Evolutionary conservation across 2,113 vertebrate species (phyloP).

Genomic region (Struthidea cinerea): DNA sequence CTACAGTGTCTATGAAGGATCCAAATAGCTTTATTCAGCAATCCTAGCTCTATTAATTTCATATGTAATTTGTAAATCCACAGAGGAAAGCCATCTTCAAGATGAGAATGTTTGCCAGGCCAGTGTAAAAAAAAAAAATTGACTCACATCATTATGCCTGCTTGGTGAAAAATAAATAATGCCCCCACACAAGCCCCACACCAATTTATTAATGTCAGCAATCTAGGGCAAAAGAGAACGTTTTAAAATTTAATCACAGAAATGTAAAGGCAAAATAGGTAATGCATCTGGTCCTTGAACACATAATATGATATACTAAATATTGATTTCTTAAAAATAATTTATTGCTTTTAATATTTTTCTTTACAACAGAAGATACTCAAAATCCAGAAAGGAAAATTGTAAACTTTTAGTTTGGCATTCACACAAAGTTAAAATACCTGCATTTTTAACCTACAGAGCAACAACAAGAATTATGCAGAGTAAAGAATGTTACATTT

Average conservation of each 20-base stretch:
- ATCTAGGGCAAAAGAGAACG: slow-evolving; percentile 70
- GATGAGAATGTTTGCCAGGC: slow-evolving; percentile 66
- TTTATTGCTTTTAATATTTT: slow-evolving; percentile 99
- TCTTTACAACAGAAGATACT: slow-evolving; percentile 95
- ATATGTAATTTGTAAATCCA: slow-evolving; percentile 63
- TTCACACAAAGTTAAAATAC: slow-evolving; percentile 93
- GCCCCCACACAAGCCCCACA: background rate
- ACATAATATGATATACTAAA: slow-evolving; percentile 96
- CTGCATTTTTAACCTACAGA: slow-evolving; percentile 83
- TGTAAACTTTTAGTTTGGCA: slow-evolving; percentile 99
- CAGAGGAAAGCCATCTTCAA: slow-evolving; percentile 69
- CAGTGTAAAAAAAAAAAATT: slow-evolving; percentile 45
- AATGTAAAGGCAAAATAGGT: slow-evolving; percentile 87
- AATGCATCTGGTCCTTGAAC: slow-evolving; percentile 89
- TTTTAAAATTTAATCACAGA: slow-evolving; percentile 75
- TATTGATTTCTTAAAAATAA: slow-evolving; percentile 98
- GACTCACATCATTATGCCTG: slow-evolving; percentile 50
- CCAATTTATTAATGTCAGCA: slow-evolving; percentile 70
- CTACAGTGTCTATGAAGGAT: slow-evolving; percentile 55
- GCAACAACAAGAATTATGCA: slow-evolving; percentile 79
- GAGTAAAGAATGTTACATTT: slow-evolving; percentile 79
- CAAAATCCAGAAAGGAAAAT: slow-evolving; percentile 92
- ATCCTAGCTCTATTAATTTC: slow-evolving; percentile 63
- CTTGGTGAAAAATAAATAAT: slow-evolving; percentile 56
- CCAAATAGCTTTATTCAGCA: slow-evolving; percentile 55